Percentiles rank a stretch among this genome's conserved stretches.
Evolutionary conservation across 2,113 vertebrate species (phyloP).

Genomic region (Ciconia maguari): DNA sequence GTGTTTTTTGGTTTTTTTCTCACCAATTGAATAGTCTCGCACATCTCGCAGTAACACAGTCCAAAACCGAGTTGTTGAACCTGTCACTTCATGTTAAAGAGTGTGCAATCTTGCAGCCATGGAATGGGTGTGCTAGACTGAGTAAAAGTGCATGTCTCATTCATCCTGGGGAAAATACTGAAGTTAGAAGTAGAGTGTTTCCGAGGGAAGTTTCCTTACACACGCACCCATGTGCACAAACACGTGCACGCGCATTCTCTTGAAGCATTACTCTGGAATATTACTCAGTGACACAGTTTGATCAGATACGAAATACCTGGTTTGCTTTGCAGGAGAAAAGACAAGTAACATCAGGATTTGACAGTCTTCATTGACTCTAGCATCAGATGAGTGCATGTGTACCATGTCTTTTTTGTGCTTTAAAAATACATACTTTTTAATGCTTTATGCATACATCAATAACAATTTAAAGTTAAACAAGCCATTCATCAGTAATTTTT

Average conservation of each 20-base stretch:
- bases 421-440: background rate
- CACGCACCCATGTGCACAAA: accelerated
- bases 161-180: background rate
- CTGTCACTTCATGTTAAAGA: background rate
- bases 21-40: background rate
- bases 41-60: background rate
- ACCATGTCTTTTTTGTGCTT: background rate
- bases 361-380: background rate
- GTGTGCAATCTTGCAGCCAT: background rate
- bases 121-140: background rate
- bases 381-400: background rate
- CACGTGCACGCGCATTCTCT: background rate
- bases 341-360: background rate
- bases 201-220: background rate
- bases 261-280: background rate
- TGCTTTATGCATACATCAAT: background rate
- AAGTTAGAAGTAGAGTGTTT: background rate
- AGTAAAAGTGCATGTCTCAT: background rate
- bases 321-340: background rate
- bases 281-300: background rate
- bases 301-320: background rate
- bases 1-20: background rate
- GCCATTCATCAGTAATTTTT: background rate
- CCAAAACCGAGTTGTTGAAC: background rate
- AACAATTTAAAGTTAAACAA: background rate